Base-by-base conservation (phyloP, 2,888 invertebrate genomes). In the Charanyca ferruginea region DNA sequence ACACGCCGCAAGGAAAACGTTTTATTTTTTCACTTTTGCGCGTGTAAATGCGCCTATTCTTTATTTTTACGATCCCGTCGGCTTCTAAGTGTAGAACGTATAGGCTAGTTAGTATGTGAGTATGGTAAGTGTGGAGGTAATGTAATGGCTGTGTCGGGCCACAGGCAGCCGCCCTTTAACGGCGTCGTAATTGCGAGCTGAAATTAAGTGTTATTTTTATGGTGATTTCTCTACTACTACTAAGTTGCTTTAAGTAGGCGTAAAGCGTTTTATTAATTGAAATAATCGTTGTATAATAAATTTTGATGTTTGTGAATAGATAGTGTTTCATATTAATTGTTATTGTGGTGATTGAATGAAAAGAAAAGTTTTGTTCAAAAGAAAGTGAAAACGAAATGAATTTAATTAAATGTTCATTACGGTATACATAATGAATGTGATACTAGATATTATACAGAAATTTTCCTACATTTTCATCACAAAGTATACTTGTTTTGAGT, bases 191-290 rank as follows among this genome's bases (percentile, higher is more conserved):
- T 94, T 92, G 94, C 92, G 91, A 92, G 87, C 93, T 94, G 90
- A 95, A 95, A 95, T 94, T 94, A 94, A 95, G 95, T 95, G 95
- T 94, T 94, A 94, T 94, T 95, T 95, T 95, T 95, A 95, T 95
- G 94, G 92, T 95, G 94, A 95, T 94, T 95, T 94, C 94, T 90
- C 91, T 91, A 94, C 94, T 90, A 92, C 93, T 94, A 94, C 94
- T 93, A 87, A 94, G 94, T 94, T 94, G 94, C 92, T 91, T 93
- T 93, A 93, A 94, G 93, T 92, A 92, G 90, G 92, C 92, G 93
- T 93, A 92, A 93, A 94, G 87, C 86, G 90, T 93, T 94, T 94
- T 93, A 94, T 94, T 93, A 94, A 94, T 94, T 93, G 93, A 91
- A 92, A 91, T 90, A 86, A 90, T 89, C 84, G 84, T 81, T 75